Evolutionary conservation across 2,113 vertebrate species (phyloP), one percentile per base, ranked within the genome.

Genomic region (Proteles cristata): DNA sequence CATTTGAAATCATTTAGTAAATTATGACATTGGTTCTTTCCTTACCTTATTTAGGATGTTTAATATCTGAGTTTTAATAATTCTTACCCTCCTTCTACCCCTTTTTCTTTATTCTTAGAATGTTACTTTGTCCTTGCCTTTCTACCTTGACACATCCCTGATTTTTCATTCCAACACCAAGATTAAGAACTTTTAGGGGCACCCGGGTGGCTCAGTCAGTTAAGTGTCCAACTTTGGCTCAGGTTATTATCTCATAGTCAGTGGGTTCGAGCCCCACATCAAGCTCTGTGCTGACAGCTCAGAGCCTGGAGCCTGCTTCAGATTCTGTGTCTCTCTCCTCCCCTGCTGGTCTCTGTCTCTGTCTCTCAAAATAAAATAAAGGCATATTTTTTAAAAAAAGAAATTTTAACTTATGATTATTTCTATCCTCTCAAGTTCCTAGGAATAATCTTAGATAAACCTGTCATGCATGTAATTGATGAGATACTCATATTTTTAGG

Each of bases 161-260:
- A 87, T 58, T 89, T 89, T 97, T 86, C 11, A 33, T 95, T 95
- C 68, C 53, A 93, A 35, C 6, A 71, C 77, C 39, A 73, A 93
- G 48, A 31, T 68, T 86, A 82, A 88, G 65, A 90, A 23, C 23
- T 63, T 97, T 85, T 39, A 39, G 39, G 39, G 39, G 39, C 39
- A 39, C 39, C 39, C 39, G 39, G 39, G 39, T 39, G 39, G 3
- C 39, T 39, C 39, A 39, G 39, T 39, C 39, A 39, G 39, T 39
- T 39, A 39, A 39, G 39, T 39, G 39, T 39, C 39, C 39, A 39
- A 39, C 39, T 39, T 39, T 39, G 39, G 39, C 39, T 39, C 39
- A 39, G 39, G 39, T 39, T 39, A 39, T 39, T 39, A 39, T 3
- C 39, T 39, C 39, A 39, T 39, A 39, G 39, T 39, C 39, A 39